Conservation (phyloP, 2,888 invertebrate species). For the Nomada fucata region DNA sequence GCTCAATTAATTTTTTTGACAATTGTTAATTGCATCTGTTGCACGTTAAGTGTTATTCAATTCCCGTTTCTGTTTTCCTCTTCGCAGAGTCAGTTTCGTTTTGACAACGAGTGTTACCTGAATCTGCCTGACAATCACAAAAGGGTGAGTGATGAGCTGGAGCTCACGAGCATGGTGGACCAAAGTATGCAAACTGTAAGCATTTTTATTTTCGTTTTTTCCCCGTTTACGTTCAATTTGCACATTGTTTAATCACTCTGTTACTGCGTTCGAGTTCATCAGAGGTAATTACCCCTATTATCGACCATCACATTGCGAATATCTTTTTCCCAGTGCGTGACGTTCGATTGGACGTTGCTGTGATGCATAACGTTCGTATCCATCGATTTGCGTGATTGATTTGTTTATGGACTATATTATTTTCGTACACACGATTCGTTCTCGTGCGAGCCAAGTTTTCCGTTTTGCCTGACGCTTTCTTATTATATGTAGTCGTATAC, state of each 20-base stretch:
- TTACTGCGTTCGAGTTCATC: slow-evolving; percentile 77
- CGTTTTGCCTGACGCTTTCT: slow-evolving; percentile 40
- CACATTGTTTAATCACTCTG: slow-evolving; percentile 72
- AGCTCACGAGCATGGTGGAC: slow-evolving; percentile 84
- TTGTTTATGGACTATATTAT: slow-evolving; percentile 24
- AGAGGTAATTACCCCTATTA: slow-evolving; percentile 77
- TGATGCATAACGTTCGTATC: slow-evolving; percentile 50
- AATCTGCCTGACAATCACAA: slow-evolving; percentile 99
- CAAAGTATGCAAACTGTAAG: slow-evolving; percentile 90
- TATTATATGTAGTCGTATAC: background rate
- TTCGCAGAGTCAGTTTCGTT: slow-evolving; percentile 98
- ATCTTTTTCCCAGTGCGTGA: slow-evolving; percentile 42
- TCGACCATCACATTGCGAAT: slow-evolving; percentile 45
- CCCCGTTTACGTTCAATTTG: slow-evolving; percentile 70
- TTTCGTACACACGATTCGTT: background rate
- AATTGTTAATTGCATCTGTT: background rate
- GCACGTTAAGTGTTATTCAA: background rate
- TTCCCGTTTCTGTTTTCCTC: background rate
- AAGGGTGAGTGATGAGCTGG: slow-evolving; percentile 93
- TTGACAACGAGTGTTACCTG: slow-evolving; percentile 99
- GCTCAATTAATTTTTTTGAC: background rate
- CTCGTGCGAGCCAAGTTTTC: background rate
- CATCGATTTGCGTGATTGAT: slow-evolving; percentile 31
- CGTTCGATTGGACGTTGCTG: slow-evolving; percentile 33
- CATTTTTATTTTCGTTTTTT: slow-evolving; percentile 83